Conservation (phyloP, 2,113 vertebrate genomes). For the Eubucco bourcierii region DNA sequence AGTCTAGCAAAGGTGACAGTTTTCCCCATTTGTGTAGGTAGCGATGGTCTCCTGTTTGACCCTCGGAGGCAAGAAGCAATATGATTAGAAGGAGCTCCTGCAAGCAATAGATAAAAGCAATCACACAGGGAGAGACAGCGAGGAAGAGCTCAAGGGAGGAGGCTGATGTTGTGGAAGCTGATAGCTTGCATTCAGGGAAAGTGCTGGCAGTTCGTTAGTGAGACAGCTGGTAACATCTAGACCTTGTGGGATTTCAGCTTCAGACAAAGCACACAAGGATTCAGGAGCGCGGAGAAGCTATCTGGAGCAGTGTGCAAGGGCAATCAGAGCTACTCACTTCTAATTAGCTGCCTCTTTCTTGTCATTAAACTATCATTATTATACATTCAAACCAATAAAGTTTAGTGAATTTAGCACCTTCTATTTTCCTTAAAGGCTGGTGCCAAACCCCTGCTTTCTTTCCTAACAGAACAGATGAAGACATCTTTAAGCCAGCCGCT, state of each 20-base stretch:
- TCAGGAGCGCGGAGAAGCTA: slow-evolving; percentile 65
- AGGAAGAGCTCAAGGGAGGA: slow-evolving; percentile 72
- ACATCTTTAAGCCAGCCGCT: slow-evolving; percentile 54
- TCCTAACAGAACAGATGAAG: slow-evolving; percentile 70
- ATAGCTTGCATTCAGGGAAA: slow-evolving; percentile 73
- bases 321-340: slow-evolving; percentile 67
- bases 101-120: slow-evolving; percentile 83
- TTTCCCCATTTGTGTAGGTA: slow-evolving; percentile 79
- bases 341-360: slow-evolving; percentile 76
- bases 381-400: slow-evolving; percentile 67
- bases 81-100: slow-evolving; percentile 81
- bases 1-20: slow-evolving; percentile 80
- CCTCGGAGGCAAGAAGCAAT: slow-evolving; percentile 77
- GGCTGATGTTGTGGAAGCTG: slow-evolving; percentile 72
- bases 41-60: slow-evolving; percentile 78
- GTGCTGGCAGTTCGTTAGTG: slow-evolving; percentile 77
- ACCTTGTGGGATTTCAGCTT: slow-evolving; percentile 79
- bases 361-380: slow-evolving; percentile 74
- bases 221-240: slow-evolving; percentile 81
- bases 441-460: slow-evolving; percentile 63
- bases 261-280: slow-evolving; percentile 80
- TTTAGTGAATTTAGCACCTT: slow-evolving; percentile 59
- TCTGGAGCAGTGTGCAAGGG: slow-evolving; percentile 67
- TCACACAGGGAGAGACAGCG: slow-evolving; percentile 67
- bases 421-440: slow-evolving; percentile 49